Evolutionary conservation across 2,113 vertebrate genomes (phyloP), one percentile per base, ranked within the genome.

Genomic region (Rousettus leschenaultii): DNA sequence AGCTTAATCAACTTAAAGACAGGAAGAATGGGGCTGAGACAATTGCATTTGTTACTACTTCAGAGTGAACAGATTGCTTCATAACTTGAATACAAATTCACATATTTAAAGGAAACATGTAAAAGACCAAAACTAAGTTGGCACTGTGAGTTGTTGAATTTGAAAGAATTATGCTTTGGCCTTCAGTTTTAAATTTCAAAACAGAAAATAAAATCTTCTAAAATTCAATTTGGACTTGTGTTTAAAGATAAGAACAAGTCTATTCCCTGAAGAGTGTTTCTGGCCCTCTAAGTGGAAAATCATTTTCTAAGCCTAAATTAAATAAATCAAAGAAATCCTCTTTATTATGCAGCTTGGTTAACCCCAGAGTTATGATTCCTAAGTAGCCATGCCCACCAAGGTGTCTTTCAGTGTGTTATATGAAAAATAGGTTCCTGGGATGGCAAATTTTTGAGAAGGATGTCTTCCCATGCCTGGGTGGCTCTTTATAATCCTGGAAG

Each of bases 181-280:
- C 7, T 91, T 63, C 59, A 90, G 86, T 92, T 97, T 94, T 3
- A 16, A 82, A n/a, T 73, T 63, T 87, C 38, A 84, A 89, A 71
- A 74, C 65, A 83, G 0, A 85, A 57, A 87, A 48, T 71, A 38
- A 59, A 79, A 91, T 43, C 3, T 61, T 83, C 15, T 63, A 18
- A 95, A 86, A 96, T 83, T 86, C 35, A 83, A 59, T 59, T 59
- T 79, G 48, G 15, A 70, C 5, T 89, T 93, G 1, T 40, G 16
- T 79, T 86, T 68, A 75, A 96, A 96, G 4, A 59, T 68, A 63
- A 71, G 57, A 71, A 48, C 10, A 61, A 83, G 33, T 33, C 28
- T 59, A 51, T 59, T 68, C 90, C 5, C 13, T 21, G 0, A 91
- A 89, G 11, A 43, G 70, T 55, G 18, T 80, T 90, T 94, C 14